Evolutionary conservation across 1,140 invertebrate genomes (phyloP).

Genomic region (Drosophila auraria): DNA sequence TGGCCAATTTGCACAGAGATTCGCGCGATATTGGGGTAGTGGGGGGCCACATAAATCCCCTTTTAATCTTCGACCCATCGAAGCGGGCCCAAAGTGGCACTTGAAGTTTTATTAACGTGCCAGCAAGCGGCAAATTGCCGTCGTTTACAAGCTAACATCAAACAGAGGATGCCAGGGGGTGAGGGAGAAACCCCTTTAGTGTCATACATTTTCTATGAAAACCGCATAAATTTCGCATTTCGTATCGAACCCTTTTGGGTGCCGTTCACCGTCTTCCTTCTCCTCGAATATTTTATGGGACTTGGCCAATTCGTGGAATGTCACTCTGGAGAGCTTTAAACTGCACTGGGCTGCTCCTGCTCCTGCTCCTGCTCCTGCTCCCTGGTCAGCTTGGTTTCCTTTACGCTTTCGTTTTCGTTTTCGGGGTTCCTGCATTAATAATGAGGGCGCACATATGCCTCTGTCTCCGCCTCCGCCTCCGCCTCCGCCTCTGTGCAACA

Average conservation of each 20-base stretch:
- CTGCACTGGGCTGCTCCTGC: conserved; percentile 15
- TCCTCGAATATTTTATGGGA: conserved; percentile 72
- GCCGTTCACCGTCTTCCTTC: conserved; percentile 45
- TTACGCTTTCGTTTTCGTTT: conserved; percentile 25
- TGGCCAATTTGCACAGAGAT: conserved; percentile 56
- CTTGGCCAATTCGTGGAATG: conserved; percentile 83
- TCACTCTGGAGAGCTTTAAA: conserved; percentile 84
- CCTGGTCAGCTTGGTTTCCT: conserved; percentile 43
- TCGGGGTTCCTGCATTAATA: conserved; percentile 69
- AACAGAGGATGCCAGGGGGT: background rate
- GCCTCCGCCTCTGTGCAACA: conserved; percentile 32
- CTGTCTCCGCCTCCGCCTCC: conserved; percentile 11
- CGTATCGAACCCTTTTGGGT: conserved; percentile 65
- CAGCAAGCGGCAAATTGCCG: conserved; percentile 68
- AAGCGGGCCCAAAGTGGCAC: conserved; percentile 68
- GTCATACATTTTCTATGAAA: conserved; percentile 77
- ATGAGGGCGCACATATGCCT: conserved; percentile 73
- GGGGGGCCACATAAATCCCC: conserved; percentile 54
- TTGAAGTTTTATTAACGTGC: conserved; percentile 81
- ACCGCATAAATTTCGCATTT: conserved; percentile 77
- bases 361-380: conserved; percentile 9
- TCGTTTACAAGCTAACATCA: conserved; percentile 63
- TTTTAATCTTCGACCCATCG: conserved; percentile 79
- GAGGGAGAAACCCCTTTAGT: conserved; percentile 59
- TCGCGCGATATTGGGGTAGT: background rate